Evolutionary conservation across 2,888 invertebrate genomes (phyloP), one percentile per base, ranked within the genome.

Genomic region (Drosophila koepferae): DNA sequence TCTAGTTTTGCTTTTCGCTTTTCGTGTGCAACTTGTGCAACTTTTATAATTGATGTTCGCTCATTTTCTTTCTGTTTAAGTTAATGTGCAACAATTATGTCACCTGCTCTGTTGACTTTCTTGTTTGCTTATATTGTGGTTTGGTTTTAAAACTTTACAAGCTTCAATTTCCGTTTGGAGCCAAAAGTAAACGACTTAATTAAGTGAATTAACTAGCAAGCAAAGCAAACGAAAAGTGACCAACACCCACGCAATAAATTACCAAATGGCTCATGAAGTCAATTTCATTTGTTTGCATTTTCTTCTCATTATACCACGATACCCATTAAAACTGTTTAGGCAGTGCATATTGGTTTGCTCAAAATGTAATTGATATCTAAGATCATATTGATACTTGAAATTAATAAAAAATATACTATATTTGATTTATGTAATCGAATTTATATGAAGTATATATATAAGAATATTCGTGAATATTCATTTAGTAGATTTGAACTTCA

Each of bases 131-230:
- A 1, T 9, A 59, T 74, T 66, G 48, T 63, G 72, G 36, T 18
- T 60, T 43, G 72, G 36, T 18, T 60, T 43, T 23, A 28, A 40
- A 62, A 55, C 31, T 68, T 55, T 62, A 63, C 74, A 76, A 76
- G 84, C 74, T 76, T 83, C 56, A 68, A 81, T 83, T 86, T 84
- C 78, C 83, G 78, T 67, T 86, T 74, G 73, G 80, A 55, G 63
- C 62, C 69, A 4, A 14, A 3, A 7, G 5, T 38, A 55, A 55
- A 31, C 12, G 23, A 43, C 54, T 63, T 78, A 80, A 76, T 80
- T 63, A 78, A 66, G 61, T 68, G 36, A 34, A 46, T 51, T 55
- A 51, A 74, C 63, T 70, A 2, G 55, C 63, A 58, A 41, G 23
- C 43, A 65, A 36, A 36, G 10, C 28, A 34, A 43, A 23, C 48